Evolutionary conservation across 2,113 vertebrate species (phyloP).

Genomic region (Actenoides hombroni): DNA sequence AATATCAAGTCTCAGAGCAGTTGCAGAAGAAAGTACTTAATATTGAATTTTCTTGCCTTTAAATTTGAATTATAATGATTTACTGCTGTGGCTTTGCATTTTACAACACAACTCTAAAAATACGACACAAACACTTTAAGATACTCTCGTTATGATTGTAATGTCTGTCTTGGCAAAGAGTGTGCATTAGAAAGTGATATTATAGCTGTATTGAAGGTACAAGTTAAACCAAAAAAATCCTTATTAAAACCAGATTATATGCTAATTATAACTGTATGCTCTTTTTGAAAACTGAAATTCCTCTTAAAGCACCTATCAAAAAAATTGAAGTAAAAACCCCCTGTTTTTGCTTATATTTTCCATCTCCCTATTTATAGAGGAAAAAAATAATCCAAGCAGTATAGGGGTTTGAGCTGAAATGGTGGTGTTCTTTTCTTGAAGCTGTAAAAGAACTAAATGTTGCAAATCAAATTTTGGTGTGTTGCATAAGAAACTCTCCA

Average conservation of each 20-base stretch:
- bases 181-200: background rate
- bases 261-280: background rate
- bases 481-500: background rate
- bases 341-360: background rate
- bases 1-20: background rate
- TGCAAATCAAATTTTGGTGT: background rate
- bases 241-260: background rate
- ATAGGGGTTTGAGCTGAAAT: background rate
- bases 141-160: background rate
- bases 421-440: background rate
- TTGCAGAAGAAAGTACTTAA: background rate
- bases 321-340: background rate
- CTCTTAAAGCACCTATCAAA: background rate
- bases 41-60: constrained; percentile 32
- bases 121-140: background rate
- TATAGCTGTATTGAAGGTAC: background rate
- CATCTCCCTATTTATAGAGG: background rate
- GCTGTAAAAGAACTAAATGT: background rate
- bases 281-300: background rate
- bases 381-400: too few species aligned
- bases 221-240: background rate
- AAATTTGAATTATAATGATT: background rate
- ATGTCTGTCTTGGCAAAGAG: background rate
- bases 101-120: background rate
- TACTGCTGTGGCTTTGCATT: background rate